Conservation (phyloP, 2,888 invertebrate genomes). For the Machimus rusticus region DNA sequence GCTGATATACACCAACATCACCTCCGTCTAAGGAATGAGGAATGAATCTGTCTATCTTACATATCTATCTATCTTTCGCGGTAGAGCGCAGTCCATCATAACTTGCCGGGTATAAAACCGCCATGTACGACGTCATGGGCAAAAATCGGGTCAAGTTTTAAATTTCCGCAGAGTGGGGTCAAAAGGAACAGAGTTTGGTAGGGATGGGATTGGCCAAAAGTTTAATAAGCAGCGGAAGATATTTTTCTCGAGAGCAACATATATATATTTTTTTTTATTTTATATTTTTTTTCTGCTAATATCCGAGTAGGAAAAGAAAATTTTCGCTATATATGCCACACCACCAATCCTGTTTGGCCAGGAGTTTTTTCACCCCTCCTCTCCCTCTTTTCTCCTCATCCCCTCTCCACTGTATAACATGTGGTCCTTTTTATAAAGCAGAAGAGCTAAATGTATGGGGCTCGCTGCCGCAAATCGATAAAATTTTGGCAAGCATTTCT, state of each 20-base stretch:
- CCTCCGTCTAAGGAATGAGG: background rate
- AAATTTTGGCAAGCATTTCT: constrained; percentile 38
- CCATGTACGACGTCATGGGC: background rate
- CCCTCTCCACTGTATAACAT: background rate
- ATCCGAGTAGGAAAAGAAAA: background rate
- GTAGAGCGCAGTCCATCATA: background rate
- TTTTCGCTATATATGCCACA: background rate
- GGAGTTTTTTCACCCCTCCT: background rate
- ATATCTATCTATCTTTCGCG: background rate
- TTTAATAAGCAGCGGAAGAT: constrained; percentile 12
- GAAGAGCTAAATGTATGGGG: background rate
- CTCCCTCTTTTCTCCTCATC: background rate
- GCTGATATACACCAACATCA: background rate
- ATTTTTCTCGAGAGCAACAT: constrained; percentile 6
- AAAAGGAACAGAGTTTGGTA: background rate
- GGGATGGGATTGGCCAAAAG: background rate
- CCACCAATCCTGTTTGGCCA: background rate
- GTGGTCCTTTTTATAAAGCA: constrained; percentile 19
- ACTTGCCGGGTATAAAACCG: background rate
- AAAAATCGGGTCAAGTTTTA: background rate
- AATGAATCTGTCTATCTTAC: background rate
- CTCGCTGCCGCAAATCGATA: constrained; percentile 38
- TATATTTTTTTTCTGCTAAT: background rate
- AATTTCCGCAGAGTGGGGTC: background rate
- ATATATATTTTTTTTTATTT: too few species aligned